Evolutionary conservation across 2,888 invertebrate genomes (phyloP).

Genomic region (Pecten maximus): DNA sequence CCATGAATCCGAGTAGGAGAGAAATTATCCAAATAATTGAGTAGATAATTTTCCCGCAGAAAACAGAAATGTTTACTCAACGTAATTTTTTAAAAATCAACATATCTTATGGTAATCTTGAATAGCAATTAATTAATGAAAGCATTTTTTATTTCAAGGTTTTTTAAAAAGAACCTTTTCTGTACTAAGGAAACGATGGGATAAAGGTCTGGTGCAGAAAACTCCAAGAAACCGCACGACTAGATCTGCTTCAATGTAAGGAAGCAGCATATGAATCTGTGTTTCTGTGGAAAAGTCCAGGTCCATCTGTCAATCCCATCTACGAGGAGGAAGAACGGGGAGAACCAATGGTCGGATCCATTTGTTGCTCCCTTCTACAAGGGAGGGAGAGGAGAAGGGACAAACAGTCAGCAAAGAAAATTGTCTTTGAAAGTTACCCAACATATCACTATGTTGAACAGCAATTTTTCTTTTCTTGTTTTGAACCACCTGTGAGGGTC

Average conservation of each 20-base stretch:
- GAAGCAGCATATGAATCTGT: neutral
- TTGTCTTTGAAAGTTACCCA: neutral
- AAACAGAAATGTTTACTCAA: neutral
- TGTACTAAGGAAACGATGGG: neutral
- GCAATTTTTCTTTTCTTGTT: conserved; percentile 62
- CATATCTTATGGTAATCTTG: neutral
- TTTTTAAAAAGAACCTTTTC: neutral
- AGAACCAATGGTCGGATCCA: neutral
- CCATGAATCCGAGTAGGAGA: neutral
- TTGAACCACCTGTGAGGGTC: conserved; percentile 68
- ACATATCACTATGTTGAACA: conserved; percentile 54
- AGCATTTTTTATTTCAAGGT: neutral
- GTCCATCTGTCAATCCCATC: neutral
- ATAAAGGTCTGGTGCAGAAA: neutral
- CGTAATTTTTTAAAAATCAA: neutral
- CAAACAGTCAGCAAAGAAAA: neutral
- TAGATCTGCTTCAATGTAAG: conserved; percentile 1
- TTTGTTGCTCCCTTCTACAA: neutral
- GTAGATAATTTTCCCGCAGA: neutral
- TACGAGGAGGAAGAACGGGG: neutral
- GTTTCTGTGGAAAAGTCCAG: neutral
- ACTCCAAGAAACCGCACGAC: neutral
- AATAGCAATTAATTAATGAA: neutral
- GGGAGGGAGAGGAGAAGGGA: neutral
- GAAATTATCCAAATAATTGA: neutral